phyloP scores from a whole-genome alignment of 1,140 invertebrate species.

The Bombus haemorrhoidalis region DNA sequence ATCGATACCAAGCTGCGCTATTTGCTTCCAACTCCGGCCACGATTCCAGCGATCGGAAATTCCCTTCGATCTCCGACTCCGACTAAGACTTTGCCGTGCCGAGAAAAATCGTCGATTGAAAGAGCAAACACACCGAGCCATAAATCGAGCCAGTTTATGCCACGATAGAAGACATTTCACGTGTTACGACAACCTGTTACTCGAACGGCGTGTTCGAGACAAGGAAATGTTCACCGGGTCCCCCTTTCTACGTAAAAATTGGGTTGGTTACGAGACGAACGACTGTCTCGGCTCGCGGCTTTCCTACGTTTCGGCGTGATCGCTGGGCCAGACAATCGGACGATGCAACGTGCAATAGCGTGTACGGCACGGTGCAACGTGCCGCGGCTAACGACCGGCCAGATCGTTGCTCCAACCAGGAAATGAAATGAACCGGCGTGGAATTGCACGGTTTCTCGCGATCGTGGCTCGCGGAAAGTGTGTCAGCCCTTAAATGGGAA shows the following conservation, averaged over 20 bases:
- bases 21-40: too few relatives aligned
- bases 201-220: neutral
- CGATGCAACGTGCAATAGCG: slow-evolving; percentile 51
- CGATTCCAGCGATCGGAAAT: too few relatives aligned
- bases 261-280: slow-evolving; percentile 7
- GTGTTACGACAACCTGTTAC: slow-evolving; percentile 16
- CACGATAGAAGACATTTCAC: neutral
- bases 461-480: slow-evolving; percentile 73
- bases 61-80: too few relatives aligned
- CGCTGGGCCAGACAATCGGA: slow-evolving; percentile 34
- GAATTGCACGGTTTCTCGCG: slow-evolving; percentile 78
- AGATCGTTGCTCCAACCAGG: slow-evolving; percentile 79
- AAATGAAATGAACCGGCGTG: slow-evolving; percentile 73
- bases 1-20: too few relatives aligned
- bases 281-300: neutral
- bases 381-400: slow-evolving; percentile 72
- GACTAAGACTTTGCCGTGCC: too few relatives aligned
- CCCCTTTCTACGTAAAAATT: slow-evolving; percentile 11
- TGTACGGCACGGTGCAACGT: slow-evolving; percentile 39
- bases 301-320: slow-evolving; percentile 19
- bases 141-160: neutral
- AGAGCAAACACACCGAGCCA: neutral
- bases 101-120: too few relatives aligned
- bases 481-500: slow-evolving; percentile 67
- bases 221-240: neutral